Base-by-base conservation (phyloP, 2,888 invertebrate species). In the Cantharis nigra region DNA sequence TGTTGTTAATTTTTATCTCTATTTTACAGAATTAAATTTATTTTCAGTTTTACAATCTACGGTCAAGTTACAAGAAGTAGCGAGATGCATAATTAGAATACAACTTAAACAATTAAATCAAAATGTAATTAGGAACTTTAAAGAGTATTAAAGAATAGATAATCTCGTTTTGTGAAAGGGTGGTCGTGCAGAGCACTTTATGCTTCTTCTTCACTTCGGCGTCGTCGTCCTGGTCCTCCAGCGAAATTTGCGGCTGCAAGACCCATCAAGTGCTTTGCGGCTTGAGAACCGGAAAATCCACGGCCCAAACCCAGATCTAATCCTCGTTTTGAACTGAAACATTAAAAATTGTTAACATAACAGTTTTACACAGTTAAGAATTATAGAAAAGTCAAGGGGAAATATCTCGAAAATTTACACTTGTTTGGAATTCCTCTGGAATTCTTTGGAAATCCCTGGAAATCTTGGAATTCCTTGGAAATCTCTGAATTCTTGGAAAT, bases 201-300 rank as follows among this genome's bases (percentile, higher is more conserved):
- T 82, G 83, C 87, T 30, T 85, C 85, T 75, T 86, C 86, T 75
- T 85, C 90, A 82, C 92, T 92, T 80, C 96, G 93, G 86, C 96
- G 94, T 93, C 94, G 95, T 89, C 96, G 92, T 83, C 97, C 96
- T 0, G 97, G 97, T 10, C 97, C 96, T 2, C 94, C 95, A 20
- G 97, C 95, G 89, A 93, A 96, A 89, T 96, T 96, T 82, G 97
- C 97, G 0, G 96, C 96, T 64, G 96, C 95, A 72, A 97, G 88
- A 3, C 97, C 97, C 94, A 97, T 95, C 85, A 97, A 92, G 87
- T 97, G 97, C 89, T 97, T 97, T 84, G 97, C 97, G 79, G 96
- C 95, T 84, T 96, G 94, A 28, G 96, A 94, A 0, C 97, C 97
- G 65, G 96, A 96, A 89, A 94, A 96, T 23, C 97, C 97, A 71